Percentiles rank a stretch among this genome's conserved stretches.
phyloP scores from a whole-genome alignment of 2,888 invertebrate genomes.

The Auanema freiburgensis region DNA sequence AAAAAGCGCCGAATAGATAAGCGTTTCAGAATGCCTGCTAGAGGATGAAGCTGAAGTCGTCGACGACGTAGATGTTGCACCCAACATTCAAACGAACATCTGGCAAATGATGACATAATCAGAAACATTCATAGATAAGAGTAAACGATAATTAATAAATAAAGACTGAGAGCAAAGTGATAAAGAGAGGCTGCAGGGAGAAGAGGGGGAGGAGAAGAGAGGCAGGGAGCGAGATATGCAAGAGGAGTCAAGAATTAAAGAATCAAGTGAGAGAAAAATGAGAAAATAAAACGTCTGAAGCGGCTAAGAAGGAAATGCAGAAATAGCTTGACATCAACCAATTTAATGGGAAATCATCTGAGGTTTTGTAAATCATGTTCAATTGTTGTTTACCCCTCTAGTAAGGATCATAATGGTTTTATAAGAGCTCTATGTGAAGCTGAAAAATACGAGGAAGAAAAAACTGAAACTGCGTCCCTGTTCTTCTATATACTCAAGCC shows the following conservation, averaged over 20 bases:
- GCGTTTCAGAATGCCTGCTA: slow-evolving; percentile 5
- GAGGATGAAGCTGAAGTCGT: neutral
- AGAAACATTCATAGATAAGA: slow-evolving; percentile 8
- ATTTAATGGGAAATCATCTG: too few relatives aligned
- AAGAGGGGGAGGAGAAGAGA: neutral
- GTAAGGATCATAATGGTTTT: too few relatives aligned
- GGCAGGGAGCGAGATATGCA: neutral
- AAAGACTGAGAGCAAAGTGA: slow-evolving; percentile 12
- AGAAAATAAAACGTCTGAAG: neutral
- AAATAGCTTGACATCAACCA: too few relatives aligned
- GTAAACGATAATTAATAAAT: slow-evolving; percentile 9
- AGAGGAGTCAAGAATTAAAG: neutral
- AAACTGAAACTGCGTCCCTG: too few relatives aligned
- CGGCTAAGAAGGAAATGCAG: neutral
- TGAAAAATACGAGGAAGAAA: too few relatives aligned
- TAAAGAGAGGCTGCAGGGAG: slow-evolving; percentile 3
- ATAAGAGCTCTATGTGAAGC: too few relatives aligned
- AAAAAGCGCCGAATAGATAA: slow-evolving; percentile 22
- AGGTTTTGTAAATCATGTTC: too few relatives aligned
- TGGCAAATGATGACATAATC: neutral
- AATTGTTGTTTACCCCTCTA: too few relatives aligned
- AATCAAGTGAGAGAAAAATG: neutral
- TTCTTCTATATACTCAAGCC: too few relatives aligned
- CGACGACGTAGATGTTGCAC: neutral
- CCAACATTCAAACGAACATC: neutral